phyloP scores from a whole-genome alignment of 2,113 vertebrate genomes.

The Engraulis encrasicolus region DNA sequence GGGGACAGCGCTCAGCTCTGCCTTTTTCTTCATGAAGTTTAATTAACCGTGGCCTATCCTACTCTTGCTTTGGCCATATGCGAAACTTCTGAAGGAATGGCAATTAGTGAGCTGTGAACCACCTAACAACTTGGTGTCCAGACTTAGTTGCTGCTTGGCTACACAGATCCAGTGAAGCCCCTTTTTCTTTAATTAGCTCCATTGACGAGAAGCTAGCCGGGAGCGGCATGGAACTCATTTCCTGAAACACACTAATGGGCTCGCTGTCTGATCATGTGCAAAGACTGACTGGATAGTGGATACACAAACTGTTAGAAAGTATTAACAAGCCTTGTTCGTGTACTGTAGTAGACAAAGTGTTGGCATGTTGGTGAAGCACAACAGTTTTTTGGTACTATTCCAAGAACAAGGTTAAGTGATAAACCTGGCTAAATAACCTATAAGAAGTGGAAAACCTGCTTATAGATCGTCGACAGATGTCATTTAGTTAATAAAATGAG shows the following conservation, averaged over 20 bases:
- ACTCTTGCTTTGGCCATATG: slow-evolving; percentile 23
- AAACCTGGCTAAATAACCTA: too few relatives aligned
- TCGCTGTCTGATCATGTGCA: background rate
- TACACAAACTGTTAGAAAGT: background rate
- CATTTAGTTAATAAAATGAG: too few relatives aligned
- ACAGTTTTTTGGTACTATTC: background rate
- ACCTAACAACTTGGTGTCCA: background rate
- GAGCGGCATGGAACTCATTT: background rate
- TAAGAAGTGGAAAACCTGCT: too few relatives aligned
- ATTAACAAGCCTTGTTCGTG: background rate
- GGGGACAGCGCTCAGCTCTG: too few relatives aligned
- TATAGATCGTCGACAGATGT: too few relatives aligned
- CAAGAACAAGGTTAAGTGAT: too few relatives aligned
- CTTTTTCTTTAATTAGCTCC: background rate
- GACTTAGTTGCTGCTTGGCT: background rate
- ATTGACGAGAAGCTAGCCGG: background rate
- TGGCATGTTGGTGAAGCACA: background rate
- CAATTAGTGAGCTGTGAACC: background rate
- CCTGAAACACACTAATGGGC: background rate
- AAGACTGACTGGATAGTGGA: background rate
- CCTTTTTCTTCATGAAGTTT: slow-evolving; percentile 58
- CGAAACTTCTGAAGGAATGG: background rate
- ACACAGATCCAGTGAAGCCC: background rate
- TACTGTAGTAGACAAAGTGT: background rate
- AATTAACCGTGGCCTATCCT: slow-evolving; percentile 62